These are phyloP conservation scores for Acromyrmex heyeri DNA, from an alignment of 1,140 invertebrate species.

Conservation along the genomic window DNA sequence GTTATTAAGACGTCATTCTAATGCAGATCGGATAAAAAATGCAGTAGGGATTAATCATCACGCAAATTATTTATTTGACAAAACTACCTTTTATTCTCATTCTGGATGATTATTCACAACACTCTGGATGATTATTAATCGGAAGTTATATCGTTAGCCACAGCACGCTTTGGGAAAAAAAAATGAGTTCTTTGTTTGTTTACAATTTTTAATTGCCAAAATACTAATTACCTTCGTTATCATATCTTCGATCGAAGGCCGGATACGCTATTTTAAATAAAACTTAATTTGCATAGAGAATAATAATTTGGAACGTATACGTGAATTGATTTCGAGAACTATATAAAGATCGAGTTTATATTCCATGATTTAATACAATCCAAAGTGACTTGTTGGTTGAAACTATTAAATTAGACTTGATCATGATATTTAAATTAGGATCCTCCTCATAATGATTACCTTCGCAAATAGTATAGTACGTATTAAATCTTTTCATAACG, in stretches of 20 bases:
- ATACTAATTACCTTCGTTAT: constrained; percentile 35
- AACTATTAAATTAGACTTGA: neutral
- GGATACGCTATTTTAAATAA: constrained; percentile 11
- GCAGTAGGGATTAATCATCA: neutral
- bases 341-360: constrained; percentile 21
- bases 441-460: neutral
- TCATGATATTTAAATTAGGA: constrained; percentile 21
- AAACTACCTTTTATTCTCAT: constrained; percentile 5
- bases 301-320: neutral
- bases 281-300: constrained; percentile 11
- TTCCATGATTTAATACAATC: constrained; percentile 20
- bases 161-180: neutral
- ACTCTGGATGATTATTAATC: neutral
- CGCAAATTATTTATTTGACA: neutral
- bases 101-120: neutral
- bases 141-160: constrained; percentile 11
- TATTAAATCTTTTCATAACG: neutral
- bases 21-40: neutral
- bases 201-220: constrained; percentile 43
- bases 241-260: constrained; percentile 36
- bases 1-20: constrained; percentile 16
- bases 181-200: neutral
- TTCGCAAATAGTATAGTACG: constrained; percentile 32
- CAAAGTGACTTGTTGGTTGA: neutral
- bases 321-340: constrained; percentile 21